Evolutionary conservation across 2,888 invertebrate species (phyloP), one percentile per base, ranked within the genome.

Genomic region (Ichneumon xanthorius): DNA sequence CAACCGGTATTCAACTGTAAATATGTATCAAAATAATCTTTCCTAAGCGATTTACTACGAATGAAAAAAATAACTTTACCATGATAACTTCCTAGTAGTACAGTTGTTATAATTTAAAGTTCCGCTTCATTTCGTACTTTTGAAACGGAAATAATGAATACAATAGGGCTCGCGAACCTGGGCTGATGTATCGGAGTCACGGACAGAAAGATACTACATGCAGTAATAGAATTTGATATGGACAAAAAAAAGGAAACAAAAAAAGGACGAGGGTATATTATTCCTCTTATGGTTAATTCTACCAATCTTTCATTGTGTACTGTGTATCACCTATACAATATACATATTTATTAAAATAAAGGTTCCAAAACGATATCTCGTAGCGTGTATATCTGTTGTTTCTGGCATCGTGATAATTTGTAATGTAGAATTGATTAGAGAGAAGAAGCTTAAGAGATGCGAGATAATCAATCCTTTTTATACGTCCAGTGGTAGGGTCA

Each of bases 331-430:
- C 89, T 90, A 89, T 89, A 88, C 89, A 80, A 90, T 88, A 90
- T 87, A 88, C 90, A 90, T 92, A 91, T 91, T 91, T 92, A 92
- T 90, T 91, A 90, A 22, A 90, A 40, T 91, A 89, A 90, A 91
- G 87, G 88, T 89, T 89, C 87, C 88, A 90, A 90, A 88, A 72
- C 50, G 53, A 84, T 53, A 50, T 48, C 45, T 55, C 71, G 75
- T 80, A 55, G 55, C 19, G 50, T 70, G n/a, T 22, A 53, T 58
- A 22, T 65, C 67, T 71, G 65, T 26, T 68, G 45, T 73, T 61
- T 63, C 33, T 55, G n/a, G 33, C 19, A 37, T 72, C 53, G 22
- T 22, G 55, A 55, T 11, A 3, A 19, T 55, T 22, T 67, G 11
- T 67, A 11, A 67, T 67, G 45, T n/a, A 67, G n/a, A 67, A 40